Evolutionary conservation across 2,797 vertebrate species (phyloP).

Genomic region (Hypotaenidia okinawae): DNA sequence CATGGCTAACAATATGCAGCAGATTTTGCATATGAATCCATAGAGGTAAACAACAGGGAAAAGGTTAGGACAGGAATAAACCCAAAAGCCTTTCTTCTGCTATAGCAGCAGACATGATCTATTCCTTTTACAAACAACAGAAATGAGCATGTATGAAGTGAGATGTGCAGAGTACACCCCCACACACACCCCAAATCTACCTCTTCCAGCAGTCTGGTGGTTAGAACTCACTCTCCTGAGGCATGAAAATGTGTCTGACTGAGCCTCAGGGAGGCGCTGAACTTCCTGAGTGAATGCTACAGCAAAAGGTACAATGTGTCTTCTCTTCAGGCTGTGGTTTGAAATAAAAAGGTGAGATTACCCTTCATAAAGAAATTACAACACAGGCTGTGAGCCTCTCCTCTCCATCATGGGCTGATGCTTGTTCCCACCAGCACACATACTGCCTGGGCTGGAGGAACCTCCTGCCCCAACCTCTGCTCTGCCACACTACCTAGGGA

Average conservation of each 20-base stretch:
- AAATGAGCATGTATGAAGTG: background rate
- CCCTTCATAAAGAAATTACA: background rate
- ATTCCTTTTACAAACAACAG: background rate
- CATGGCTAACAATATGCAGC: background rate
- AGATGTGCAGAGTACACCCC: background rate
- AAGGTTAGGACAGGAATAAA: background rate
- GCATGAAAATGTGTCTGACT: background rate
- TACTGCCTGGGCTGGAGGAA: background rate
- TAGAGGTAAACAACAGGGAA: background rate
- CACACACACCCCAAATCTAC: background rate
- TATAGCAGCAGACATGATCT: background rate
- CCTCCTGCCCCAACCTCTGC: background rate
- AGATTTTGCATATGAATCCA: background rate
- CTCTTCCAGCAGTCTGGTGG: background rate
- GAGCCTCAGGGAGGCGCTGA: background rate
- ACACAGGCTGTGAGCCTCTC: background rate
- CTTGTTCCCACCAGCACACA: accelerated
- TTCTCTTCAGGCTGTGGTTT: background rate
- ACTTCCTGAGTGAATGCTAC: background rate
- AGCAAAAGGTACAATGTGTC: background rate
- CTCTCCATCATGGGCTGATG: background rate
- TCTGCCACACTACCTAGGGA: accelerated
- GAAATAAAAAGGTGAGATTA: background rate
- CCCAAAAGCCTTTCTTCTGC: background rate
- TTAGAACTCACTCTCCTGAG: background rate